phyloP scores from a whole-genome alignment of 37 sponge, comb jelly and placozoan species.

The Hormiphora californensis region DNA sequence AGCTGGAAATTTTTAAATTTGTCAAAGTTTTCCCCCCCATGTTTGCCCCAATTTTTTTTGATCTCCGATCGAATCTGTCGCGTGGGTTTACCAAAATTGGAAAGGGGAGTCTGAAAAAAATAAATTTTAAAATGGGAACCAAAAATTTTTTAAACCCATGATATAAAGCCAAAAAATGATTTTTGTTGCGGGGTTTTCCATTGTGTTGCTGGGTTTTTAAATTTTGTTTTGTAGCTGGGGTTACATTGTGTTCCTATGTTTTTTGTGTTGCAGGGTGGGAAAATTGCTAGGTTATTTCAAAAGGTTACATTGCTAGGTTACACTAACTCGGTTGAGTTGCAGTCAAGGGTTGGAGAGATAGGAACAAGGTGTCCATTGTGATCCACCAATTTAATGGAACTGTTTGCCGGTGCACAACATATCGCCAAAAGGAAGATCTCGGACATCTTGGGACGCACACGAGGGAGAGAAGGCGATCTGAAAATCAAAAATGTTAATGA shows the following conservation, averaged over 20 bases:
- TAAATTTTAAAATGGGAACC: background rate
- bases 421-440: background rate
- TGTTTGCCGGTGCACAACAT: constrained; percentile 5
- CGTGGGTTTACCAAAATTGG: background rate
- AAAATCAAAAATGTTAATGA: too few species aligned
- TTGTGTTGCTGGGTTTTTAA: too few species aligned
- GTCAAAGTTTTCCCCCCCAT: constrained; percentile 24
- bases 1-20: too few species aligned
- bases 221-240: too few species aligned
- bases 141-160: too few species aligned
- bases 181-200: too few species aligned
- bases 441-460: background rate
- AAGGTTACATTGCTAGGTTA: too few species aligned
- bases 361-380: background rate
- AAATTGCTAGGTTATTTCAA: too few species aligned
- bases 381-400: constrained; percentile 18
- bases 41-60: background rate
- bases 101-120: background rate
- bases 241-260: too few species aligned
- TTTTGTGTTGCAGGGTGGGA: too few species aligned
- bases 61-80: constrained; percentile 38
- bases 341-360: constrained; percentile 18
- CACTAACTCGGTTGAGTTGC: background rate
- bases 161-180: too few species aligned
- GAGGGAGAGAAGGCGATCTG: constrained; percentile 21